Percentiles rank a stretch among this genome's conserved stretches.
phyloP scores from a whole-genome alignment of 2,113 vertebrate species.

The Pyxicephalus adspersus region DNA sequence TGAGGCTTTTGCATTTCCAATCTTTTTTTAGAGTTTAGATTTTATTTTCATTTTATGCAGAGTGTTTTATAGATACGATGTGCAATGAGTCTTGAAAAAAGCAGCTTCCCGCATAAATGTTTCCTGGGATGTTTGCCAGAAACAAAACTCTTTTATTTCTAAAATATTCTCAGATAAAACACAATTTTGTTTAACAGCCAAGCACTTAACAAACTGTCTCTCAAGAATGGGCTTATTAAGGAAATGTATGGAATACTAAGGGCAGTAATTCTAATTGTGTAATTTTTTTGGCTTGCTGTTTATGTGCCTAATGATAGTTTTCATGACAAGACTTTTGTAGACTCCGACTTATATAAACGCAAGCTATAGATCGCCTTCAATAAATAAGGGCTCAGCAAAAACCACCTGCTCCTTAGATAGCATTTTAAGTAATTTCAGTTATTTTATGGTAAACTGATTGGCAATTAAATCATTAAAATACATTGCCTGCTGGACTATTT shows the following conservation, averaged over 20 bases:
- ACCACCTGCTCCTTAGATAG: not conserved
- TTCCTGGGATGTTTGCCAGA: slow-evolving; percentile 46
- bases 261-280: slow-evolving; percentile 31
- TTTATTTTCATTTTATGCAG: slow-evolving; percentile 28
- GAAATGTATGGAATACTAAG: slow-evolving; percentile 27
- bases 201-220: slow-evolving; percentile 41
- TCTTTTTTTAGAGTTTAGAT: slow-evolving; percentile 6
- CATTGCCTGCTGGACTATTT: not conserved
- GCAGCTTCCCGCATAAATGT: slow-evolving; percentile 40
- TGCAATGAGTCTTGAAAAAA: slow-evolving; percentile 47
- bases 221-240: slow-evolving; percentile 33
- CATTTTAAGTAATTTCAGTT: not conserved
- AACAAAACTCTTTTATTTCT: slow-evolving; percentile 43
- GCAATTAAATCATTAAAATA: not conserved
- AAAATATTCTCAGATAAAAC: slow-evolving; percentile 46
- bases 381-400: slow-evolving; percentile 40
- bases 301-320: slow-evolving; percentile 27
- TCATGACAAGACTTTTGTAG: slow-evolving; percentile 32
- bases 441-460: slow-evolving; percentile 12
- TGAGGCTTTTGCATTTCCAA: not conserved
- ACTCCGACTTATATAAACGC: not conserved
- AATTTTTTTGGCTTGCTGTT: slow-evolving; percentile 27
- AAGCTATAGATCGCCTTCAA: slow-evolving; percentile 1
- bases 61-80: slow-evolving; percentile 50
- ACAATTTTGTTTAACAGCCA: slow-evolving; percentile 41